Base-by-base conservation (phyloP, 1,140 invertebrate genomes). In the Aphidius ervi region DNA sequence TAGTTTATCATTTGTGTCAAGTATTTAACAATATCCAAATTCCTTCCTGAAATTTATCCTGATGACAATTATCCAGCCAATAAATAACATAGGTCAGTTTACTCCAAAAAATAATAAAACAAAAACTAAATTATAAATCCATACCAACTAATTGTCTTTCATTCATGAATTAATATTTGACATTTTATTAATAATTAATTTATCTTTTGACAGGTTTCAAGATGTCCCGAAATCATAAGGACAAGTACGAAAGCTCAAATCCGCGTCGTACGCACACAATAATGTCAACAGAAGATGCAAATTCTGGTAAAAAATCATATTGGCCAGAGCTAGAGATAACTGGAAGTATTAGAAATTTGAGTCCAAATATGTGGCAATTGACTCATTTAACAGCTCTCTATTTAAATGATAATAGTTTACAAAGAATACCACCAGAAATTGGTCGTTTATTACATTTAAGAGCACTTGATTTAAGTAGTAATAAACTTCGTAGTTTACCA, bases 261-360 rank as follows among this genome's bases (percentile, higher is more conserved):
- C 76, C 78, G 66, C 84, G 91, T 78, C 87, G 94, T 75, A 85
- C 87, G 64, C 91, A 96, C 82, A 91, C 90, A 67, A 92, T 95
- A 80, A 93, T 97, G 90, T 92, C 92, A 70, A 83, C 89, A 60
- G 93, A 95, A 80, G 95, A 97, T 74, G 85, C 90, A 68, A 90
- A 90, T 70, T 86, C 91, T 70, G 94, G 94, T 60, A 94, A 95
- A 79, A 93, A 93, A 81, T 92, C 93, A 68, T 85, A 87, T 79
- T 95, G 93, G 93, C 84, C 86, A 74, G 89, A 76, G 70, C 68
- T 76, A 74, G 76, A 76, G 70, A 82, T 83, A 85, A 82, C 84
- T 96, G 94, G 94, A 80, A 91, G 87, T 82, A 91, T 98, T 70
- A 86, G 92, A 68, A 96, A 95, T 74, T 82, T 98, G 63, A 95